Evolutionary conservation across 2,888 invertebrate species (phyloP), one percentile per base, ranked within the genome.

Genomic region (Tetheella fluctuosa): DNA sequence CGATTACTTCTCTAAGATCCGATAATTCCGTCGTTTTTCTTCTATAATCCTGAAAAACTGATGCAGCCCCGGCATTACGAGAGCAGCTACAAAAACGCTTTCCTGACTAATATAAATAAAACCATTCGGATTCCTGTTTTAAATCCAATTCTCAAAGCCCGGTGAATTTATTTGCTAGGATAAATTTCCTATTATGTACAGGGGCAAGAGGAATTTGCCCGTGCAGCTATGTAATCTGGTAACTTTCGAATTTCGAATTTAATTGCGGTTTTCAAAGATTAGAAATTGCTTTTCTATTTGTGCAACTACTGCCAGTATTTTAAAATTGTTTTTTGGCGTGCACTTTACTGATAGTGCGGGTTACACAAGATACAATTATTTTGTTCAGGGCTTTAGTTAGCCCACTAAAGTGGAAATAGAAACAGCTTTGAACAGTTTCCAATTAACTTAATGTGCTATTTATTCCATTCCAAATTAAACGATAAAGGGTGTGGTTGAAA

Each of bases 41-140:
- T 85, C 84, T 83, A 86, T 90, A 89, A 90, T 90, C 90, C 87
- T 88, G 88, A 89, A 89, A 89, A 90, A 89, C 85, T 88, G 85
- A 85, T 81, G 84, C 83, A 82, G 78, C 79, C 76, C 69, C 70
- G 67, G 81, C 76, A 77, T 84, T 84, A 83, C 80, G 74, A 70
- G 78, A 77, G 80, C 65, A 75, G 80, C 78, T 80, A 79, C 81
- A 82, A 84, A 82, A 85, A 82, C 82, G 80, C 73, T 81, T 76
- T 73, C 72, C 77, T 74, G 73, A 81, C 81, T 81, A 83, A 85
- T 81, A 83, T 83, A 86, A 85, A 85, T 84, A 85, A 84, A 84
- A 81, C 82, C 77, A 76, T 79, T 76, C 63, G 77, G 76, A 73
- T 76, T 80, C 74, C 81, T 77, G 78, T 79, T 81, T 81, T 79